These are phyloP conservation scores for Stegodyphus dumicola DNA, from an alignment of 1,140 invertebrate genomes.

Conservation along the genomic window DNA sequence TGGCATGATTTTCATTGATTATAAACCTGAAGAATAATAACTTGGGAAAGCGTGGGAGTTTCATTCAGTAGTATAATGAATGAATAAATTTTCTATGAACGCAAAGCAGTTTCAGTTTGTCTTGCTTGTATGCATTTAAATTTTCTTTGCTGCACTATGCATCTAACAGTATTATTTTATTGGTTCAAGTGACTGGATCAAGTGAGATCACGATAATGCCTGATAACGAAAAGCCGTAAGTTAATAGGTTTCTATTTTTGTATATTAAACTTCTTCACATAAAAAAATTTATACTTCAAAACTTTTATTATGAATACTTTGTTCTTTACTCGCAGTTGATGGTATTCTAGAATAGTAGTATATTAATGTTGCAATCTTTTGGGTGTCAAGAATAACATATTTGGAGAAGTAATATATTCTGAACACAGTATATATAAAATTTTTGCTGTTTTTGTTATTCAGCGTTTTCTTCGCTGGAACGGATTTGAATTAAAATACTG, in stretches of 20 bases:
- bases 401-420: background rate
- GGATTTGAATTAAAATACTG: background rate
- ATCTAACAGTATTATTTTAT: background rate
- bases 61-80: no score
- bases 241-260: background rate
- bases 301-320: background rate
- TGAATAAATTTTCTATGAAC: background rate
- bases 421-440: background rate
- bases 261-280: background rate
- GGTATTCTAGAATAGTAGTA: background rate
- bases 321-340: background rate
- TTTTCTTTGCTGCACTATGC: background rate
- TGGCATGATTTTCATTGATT: no score
- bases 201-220: slow-evolving; percentile 38
- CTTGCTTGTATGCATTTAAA: no score
- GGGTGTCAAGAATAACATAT: background rate
- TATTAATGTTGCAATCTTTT: background rate
- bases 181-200: background rate
- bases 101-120: no score
- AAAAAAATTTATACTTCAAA: background rate
- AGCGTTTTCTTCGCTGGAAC: background rate
- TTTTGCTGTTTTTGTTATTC: background rate
- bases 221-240: slow-evolving; percentile 54
- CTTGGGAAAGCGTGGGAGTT: no score
- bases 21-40: no score